Evolutionary conservation across 1,140 invertebrate species (phyloP).

Genomic region (Eupristina koningsbergeri): DNA sequence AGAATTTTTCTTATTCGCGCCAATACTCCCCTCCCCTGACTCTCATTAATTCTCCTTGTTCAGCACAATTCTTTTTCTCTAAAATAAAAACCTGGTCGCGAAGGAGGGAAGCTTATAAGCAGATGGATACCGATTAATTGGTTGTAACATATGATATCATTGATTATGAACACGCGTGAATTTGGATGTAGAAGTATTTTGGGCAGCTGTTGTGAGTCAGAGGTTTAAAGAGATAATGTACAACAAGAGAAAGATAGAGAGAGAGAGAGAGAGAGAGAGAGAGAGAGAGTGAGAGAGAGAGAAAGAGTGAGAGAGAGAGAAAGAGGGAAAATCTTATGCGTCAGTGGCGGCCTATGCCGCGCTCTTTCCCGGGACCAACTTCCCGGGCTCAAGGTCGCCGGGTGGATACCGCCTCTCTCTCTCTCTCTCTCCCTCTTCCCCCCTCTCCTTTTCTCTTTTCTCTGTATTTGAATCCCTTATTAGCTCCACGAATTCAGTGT

Average conservation of each 20-base stretch:
- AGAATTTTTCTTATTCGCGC: background rate
- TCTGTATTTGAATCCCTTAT: too few relatives aligned
- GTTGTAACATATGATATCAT: background rate
- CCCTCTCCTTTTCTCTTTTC: conserved; percentile 20
- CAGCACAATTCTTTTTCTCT: too few relatives aligned
- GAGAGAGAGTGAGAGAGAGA: background rate
- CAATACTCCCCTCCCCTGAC: background rate
- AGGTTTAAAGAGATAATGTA: background rate
- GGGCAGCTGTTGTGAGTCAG: background rate
- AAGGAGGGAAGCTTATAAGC: too few relatives aligned
- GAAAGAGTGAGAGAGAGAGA: background rate
- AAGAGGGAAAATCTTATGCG: background rate
- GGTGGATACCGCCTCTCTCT: conserved; percentile 22
- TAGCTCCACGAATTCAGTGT: background rate
- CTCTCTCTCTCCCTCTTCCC: background rate
- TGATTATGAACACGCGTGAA: background rate
- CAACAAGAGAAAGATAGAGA: background rate
- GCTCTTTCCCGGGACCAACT: conserved; percentile 42
- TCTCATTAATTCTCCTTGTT: background rate
- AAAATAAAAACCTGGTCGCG: too few relatives aligned
- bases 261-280: background rate
- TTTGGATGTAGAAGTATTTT: background rate
- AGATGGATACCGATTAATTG: too few relatives aligned
- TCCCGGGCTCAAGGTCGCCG: conserved; percentile 48
- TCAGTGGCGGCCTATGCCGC: conserved; percentile 11